Percentiles rank a stretch among this genome's conserved stretches.
These are phyloP conservation scores for Orthonyx spaldingii DNA, from an alignment of 2,113 vertebrate genomes.

Conservation along the genomic window DNA sequence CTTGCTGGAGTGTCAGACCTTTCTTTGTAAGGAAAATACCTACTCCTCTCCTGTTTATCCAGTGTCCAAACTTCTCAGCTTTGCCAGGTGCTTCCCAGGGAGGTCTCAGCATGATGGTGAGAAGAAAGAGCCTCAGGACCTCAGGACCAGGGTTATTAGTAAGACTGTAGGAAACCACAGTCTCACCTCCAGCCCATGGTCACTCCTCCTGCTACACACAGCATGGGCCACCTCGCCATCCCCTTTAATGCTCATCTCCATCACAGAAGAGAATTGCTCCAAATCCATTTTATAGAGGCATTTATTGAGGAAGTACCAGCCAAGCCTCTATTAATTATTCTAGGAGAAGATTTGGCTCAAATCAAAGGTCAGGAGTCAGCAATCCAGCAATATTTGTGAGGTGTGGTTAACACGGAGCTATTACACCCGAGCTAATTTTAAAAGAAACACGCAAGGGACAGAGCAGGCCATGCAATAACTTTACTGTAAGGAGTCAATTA, in stretches of 20 bases:
- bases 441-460: background rate
- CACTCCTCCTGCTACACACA: background rate
- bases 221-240: rapidly evolving
- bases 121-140: background rate
- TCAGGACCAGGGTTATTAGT: background rate
- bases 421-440: background rate
- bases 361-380: conserved; percentile 26
- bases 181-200: background rate
- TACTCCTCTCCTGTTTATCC: background rate
- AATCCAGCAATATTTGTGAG: conserved; percentile 8
- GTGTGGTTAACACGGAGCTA: background rate
- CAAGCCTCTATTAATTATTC: background rate
- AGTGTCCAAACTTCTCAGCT: background rate
- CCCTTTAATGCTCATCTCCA: background rate
- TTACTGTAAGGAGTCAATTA: background rate
- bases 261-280: background rate
- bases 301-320: background rate
- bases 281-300: background rate
- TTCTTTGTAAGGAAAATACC: background rate
- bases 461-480: background rate
- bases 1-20: background rate
- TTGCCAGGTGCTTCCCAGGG: background rate
- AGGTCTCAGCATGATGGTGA: background rate
- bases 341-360: background rate
- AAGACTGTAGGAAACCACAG: background rate